Evolutionary conservation across 1,140 invertebrate genomes (phyloP).

Genomic region (Acromyrmex charruanus): DNA sequence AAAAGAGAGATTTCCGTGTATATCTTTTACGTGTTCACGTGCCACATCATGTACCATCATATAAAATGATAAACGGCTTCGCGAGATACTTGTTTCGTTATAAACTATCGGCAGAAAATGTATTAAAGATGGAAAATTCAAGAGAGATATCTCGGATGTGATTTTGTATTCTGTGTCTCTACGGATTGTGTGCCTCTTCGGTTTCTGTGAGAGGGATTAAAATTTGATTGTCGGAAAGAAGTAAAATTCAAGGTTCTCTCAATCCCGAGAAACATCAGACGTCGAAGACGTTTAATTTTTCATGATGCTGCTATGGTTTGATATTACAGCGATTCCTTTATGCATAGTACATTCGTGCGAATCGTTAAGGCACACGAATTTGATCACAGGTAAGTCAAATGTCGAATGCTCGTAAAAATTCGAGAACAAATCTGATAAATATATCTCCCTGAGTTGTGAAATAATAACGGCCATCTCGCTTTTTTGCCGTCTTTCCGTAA

Average conservation of each 20-base stretch:
- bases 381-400: neutral
- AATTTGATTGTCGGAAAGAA: slow-evolving; percentile 43
- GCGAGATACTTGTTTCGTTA: neutral
- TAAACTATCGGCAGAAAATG: neutral
- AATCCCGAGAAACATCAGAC: slow-evolving; percentile 72
- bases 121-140: slow-evolving; percentile 44
- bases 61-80: neutral
- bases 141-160: slow-evolving; percentile 25
- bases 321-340: slow-evolving; percentile 65
- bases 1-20: slow-evolving; percentile 8
- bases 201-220: slow-evolving; percentile 47
- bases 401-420: neutral
- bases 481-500: slow-evolving; percentile 14
- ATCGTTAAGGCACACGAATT: slow-evolving; percentile 10
- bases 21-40: neutral
- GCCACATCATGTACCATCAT: neutral
- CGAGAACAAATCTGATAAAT: slow-evolving; percentile 44
- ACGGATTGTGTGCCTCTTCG: neutral
- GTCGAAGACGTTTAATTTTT: slow-evolving; percentile 77
- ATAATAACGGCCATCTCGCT: neutral
- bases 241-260: slow-evolving; percentile 19
- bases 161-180: slow-evolving; percentile 32
- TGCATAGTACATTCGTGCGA: slow-evolving; percentile 50
- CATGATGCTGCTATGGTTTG: slow-evolving; percentile 61
- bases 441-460: slow-evolving; percentile 14